Base-by-base conservation (phyloP, 2,797 vertebrate species). In the Cynopterus sphinx region DNA sequence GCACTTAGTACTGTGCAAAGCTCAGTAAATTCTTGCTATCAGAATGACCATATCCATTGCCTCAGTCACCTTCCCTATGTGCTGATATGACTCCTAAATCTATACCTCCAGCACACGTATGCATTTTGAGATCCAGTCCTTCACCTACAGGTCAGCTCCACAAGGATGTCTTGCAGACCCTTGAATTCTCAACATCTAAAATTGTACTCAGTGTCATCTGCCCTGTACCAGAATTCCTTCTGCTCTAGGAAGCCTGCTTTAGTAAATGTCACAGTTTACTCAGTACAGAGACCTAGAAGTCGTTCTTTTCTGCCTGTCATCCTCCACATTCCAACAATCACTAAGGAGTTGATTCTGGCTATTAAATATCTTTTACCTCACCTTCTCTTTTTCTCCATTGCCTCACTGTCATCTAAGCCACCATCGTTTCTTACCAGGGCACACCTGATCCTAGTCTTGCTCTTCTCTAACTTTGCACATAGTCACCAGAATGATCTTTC, bases 71-170 rank as follows among this genome's bases (percentile, higher is more conserved):
- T 79, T 85, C 55, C 61, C 28, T 74, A 0, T 46, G 16, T 75
- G 55, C n/a, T 67, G 36, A 41, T 96, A 41, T 96, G 59, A 39
- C 39, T 67, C 86, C 67, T 31, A 90, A 81, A 51, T 92, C 39
- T 43, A 1, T 78, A n/a, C 65, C 68, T 68, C 78, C 28, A 26
- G 61, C 26, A 53, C 41, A 26, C 6, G 3, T 74, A 6, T 49
- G 41, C 57, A 67, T 31, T 51, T 82, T 39, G 16, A 68, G 70
- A 68, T 65, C 55, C 81, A 78, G 46, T 94, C n/a, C 15, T 61
- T 89, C 65, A 26, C n/a, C 46, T 75, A 0, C 3, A 88, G 21
- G 75, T 82, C 33, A 73, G 19, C 36, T 51, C 41, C 51, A 28
- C 36, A 68, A 39, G 51, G 36, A 73, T 87, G 8, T 43, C 41